Base-by-base conservation (phyloP, 2,797 vertebrate species). In the Sebastes variabilis region DNA sequence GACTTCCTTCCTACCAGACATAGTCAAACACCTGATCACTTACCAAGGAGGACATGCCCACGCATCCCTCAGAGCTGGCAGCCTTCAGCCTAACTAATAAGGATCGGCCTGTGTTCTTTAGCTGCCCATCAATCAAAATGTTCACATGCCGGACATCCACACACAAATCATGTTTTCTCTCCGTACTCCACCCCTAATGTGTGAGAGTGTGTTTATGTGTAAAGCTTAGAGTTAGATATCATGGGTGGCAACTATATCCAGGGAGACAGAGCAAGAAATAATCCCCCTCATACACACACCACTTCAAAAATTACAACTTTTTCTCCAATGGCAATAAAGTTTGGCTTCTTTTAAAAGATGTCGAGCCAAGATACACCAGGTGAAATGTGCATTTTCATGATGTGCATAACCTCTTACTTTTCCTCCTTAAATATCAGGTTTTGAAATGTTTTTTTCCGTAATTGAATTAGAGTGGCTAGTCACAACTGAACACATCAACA, bases 1-100 rank as follows among this genome's bases (percentile, higher is more conserved):
- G 89, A 95, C 94, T 95, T 95, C 95, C 95, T 95, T 95, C 94
- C 94, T 94, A 87, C 91, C 94, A 95, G 94, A 95, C 94, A 92
- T 83, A 93, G 91, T 95, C 91, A 92, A 95, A 94, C 95, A 93
- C 91, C 92, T 94, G 93, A 93, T 93, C 93, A 91, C 88, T 94
- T 92, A 94, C 89, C 87, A 85, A 77, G 84, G 87, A 92, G 83
- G 92, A 94, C 91, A 93, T 91, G 90, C 93, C 93, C 91, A 93
- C 82, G 90, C 93, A 94, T 94, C 94, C 91, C 84, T 94, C 85
- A 86, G 79, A 87, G 88, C 87, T 94, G 92, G 88, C 94, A 93
- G 92, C 78, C 80, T 36, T 46, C 66, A 68, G 82, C 72, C 72
- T 49, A 49, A 80, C 82, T 90, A 88, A 93, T 92, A 92, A 91